phyloP scores from a whole-genome alignment of 2,888 invertebrate species.

The Caenorhabditis panamensis region DNA sequence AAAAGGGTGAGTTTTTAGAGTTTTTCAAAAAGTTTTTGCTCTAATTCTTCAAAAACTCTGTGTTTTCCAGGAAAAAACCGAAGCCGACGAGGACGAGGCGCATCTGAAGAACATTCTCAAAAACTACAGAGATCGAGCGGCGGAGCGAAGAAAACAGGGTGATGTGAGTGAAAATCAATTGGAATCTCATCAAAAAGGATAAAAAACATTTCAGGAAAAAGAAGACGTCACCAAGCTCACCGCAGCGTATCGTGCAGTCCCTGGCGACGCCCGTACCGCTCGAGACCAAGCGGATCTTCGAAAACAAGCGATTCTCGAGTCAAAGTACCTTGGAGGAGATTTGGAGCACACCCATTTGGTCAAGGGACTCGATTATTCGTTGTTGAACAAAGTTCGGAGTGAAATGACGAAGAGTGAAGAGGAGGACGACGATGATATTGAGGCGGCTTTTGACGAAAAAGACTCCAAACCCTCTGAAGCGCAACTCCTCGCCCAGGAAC shows the following conservation, averaged over 20 bases:
- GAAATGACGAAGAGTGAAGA: conserved; percentile 86
- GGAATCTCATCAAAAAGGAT: background rate
- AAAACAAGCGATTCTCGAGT: conserved; percentile 95
- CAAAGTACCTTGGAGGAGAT: conserved; percentile 99
- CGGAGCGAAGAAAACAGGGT: conserved; percentile 78
- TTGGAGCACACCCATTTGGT: conserved; percentile 99
- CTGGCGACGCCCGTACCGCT: conserved; percentile 84
- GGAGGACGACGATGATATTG: conserved; percentile 84
- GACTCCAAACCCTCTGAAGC: conserved; percentile 23
- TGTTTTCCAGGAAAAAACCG: conserved; percentile 68
- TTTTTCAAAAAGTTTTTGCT: background rate
- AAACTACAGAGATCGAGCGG: conserved; percentile 82
- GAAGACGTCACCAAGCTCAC: conserved; percentile 82
- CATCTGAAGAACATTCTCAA: conserved; percentile 77
- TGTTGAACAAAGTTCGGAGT: conserved; percentile 89
- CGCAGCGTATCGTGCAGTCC: conserved; percentile 93
- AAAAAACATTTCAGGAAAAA: conserved; percentile 36
- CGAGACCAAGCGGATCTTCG: conserved; percentile 94
- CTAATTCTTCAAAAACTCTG: background rate
- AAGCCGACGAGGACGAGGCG: conserved; percentile 77
- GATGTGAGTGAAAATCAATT: conserved; percentile 55
- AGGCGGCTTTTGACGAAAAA: conserved; percentile 85
- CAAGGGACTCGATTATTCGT: conserved; percentile 94
- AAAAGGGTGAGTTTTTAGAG: conserved; percentile 27
- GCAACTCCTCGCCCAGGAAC: conserved; percentile 15